Base-by-base conservation (phyloP, 2,113 vertebrate genomes). In the Gambusia holbrooki region DNA sequence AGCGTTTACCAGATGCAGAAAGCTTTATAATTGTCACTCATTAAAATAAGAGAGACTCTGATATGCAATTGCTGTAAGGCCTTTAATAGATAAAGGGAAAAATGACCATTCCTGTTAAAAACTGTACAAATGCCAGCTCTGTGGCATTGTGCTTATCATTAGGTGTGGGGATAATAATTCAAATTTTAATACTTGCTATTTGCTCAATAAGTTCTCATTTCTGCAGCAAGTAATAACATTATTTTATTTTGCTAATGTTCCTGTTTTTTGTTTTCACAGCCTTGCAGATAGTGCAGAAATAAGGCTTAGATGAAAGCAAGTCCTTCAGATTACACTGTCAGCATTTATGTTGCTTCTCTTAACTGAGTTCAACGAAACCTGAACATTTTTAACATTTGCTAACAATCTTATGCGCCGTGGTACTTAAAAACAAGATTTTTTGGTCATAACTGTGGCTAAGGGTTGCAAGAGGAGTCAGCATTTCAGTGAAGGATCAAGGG, bases 71-170 rank as follows among this genome's bases (percentile, higher is more conserved):
- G 37, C 27, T 73, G 33, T 10, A 35, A 73, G 28, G n/a, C 69
- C 42, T 22, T 83, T 17, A 45, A 2, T 29, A 72, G 73, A 72
- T 32, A 58, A 40, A 66, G 67, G 40, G 40, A 70, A 84, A 65
- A 70, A 71, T 7, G 29, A 64, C 54, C 65, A 27, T 30, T 69
- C 69, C 61, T 63, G 71, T 27, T 19, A 37, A 22, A 79, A 81
- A 87, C 73, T 61, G 25, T 45, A 19, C 42, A 93, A 92, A 87
- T 48, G 87, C 91, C 87, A 90, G 48, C 27, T 28, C 65, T 40
- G 83, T 63, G 62, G 42, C 65, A 12, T 84, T 66, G 69, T 70
- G 51, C 79, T 68, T 77, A 68, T 73, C 69, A 65, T 42, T 30
- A 42, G 68, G 48, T 0, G 2, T 40, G 30, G 27, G 76, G 64